A percentile compares a stretch with the other conserved stretches of the same genome.
Evolutionary conservation across 2,797 vertebrate species (phyloP).

Genomic region (Myripristis jacobus): DNA sequence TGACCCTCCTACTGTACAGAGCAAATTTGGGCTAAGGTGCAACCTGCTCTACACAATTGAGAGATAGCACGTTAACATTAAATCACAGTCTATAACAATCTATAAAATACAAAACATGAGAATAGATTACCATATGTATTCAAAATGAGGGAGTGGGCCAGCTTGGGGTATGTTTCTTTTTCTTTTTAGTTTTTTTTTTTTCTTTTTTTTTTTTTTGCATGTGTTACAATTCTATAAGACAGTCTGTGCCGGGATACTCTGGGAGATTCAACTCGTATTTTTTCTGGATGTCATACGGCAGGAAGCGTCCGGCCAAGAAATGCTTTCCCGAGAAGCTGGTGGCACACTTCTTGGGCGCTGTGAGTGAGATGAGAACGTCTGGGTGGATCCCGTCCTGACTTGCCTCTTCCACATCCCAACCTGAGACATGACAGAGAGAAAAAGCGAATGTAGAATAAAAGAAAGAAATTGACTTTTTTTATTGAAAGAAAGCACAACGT

Average conservation of each 20-base stretch:
- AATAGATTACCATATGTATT: constrained; percentile 64
- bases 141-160: constrained; percentile 57
- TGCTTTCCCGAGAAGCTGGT: constrained; percentile 91
- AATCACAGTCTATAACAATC: constrained; percentile 79
- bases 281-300: constrained; percentile 94
- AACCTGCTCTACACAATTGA: constrained; percentile 70
- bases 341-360: constrained; percentile 91
- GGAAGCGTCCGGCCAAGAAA: constrained; percentile 93
- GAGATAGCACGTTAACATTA: constrained; percentile 65
- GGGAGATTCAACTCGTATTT: constrained; percentile 94
- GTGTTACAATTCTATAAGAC: constrained; percentile 89
- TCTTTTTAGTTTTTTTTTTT: too few relatives aligned
- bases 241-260: constrained; percentile 91
- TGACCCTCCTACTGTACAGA: constrained; percentile 60
- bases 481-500: background rate
- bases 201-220: too few relatives aligned
- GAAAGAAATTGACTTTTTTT: background rate
- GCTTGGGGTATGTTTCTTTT: constrained; percentile 10
- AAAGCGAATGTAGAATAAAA: background rate
- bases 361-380: constrained; percentile 92
- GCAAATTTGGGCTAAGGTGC: constrained; percentile 58
- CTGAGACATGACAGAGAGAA: constrained; percentile 69
- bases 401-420: constrained; percentile 90
- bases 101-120: constrained; percentile 84
- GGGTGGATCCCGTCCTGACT: constrained; percentile 89